A percentile compares a stretch with the other conserved stretches of the same genome.
phyloP scores from a whole-genome alignment of 2,888 invertebrate species.

The Acronicta alni region DNA sequence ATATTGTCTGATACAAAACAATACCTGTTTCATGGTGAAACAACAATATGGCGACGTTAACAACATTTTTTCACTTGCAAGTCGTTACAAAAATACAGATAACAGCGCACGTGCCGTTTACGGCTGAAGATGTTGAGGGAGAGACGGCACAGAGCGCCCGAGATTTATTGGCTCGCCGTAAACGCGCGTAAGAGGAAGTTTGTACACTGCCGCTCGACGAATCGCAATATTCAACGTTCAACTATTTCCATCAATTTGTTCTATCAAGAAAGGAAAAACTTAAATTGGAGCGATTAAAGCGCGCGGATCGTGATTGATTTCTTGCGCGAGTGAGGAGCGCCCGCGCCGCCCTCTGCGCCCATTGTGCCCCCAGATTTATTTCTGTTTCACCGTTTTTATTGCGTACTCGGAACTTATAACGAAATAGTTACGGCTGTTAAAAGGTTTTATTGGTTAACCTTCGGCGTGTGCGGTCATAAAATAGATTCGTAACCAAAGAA shows the following conservation, averaged over 20 bases:
- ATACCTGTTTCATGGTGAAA: conserved; percentile 63
- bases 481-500: conserved; percentile 87
- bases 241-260: conserved; percentile 84
- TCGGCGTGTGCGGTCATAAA: conserved; percentile 87
- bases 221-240: conserved; percentile 82
- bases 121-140: conserved; percentile 78
- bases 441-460: conserved; percentile 89
- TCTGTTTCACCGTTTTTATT: conserved; percentile 87
- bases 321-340: conserved; percentile 65
- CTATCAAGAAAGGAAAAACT: conserved; percentile 81
- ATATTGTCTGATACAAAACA: conserved; percentile 64
- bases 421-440: conserved; percentile 89
- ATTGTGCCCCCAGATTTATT: conserved; percentile 86
- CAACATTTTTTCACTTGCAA: conserved; percentile 78
- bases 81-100: conserved; percentile 80
- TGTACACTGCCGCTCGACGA: conserved; percentile 73
- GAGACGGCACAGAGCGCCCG: conserved; percentile 75
- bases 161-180: conserved; percentile 81
- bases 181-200: conserved; percentile 79
- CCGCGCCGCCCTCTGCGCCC: conserved; percentile 57
- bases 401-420: conserved; percentile 88
- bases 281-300: conserved; percentile 83
- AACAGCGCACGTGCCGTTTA: conserved; percentile 82
- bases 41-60: conserved; percentile 70
- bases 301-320: conserved; percentile 81